Evolutionary conservation across 2,888 invertebrate genomes (phyloP).

Genomic region (Lobophora halterata): DNA sequence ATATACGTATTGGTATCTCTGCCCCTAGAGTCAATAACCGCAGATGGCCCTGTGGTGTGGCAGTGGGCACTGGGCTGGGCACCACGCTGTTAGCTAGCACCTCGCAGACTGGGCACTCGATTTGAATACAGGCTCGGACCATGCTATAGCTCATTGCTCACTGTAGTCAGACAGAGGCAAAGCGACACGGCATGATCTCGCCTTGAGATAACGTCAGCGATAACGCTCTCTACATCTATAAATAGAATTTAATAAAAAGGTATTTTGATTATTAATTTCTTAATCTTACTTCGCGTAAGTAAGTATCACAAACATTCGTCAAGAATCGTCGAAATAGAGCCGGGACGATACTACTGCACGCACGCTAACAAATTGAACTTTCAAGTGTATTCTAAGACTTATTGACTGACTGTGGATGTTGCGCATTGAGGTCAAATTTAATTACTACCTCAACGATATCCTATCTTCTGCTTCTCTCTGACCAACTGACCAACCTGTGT

Average conservation of each 20-base stretch:
- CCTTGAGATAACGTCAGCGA: slow-evolving; percentile 75
- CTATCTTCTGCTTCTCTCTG: too few relatives aligned
- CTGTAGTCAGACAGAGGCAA: slow-evolving; percentile 32
- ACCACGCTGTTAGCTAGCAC: slow-evolving; percentile 23
- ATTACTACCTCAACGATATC: too few relatives aligned
- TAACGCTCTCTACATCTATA: slow-evolving; percentile 68
- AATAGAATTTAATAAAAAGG: slow-evolving; percentile 74
- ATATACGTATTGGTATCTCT: slow-evolving; percentile 30
- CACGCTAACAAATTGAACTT: too few relatives aligned
- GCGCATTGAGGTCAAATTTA: too few relatives aligned
- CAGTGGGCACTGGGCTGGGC: slow-evolving; percentile 19
- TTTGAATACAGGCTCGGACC: slow-evolving; percentile 26
- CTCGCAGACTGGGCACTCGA: slow-evolving; percentile 32
- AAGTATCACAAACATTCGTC: slow-evolving; percentile 26
- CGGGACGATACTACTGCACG: neutral
- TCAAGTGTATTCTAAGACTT: too few relatives aligned
- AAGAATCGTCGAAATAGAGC: slow-evolving; percentile 14
- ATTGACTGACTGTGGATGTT: too few relatives aligned
- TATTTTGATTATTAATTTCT: slow-evolving; percentile 61
- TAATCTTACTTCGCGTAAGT: slow-evolving; percentile 52
- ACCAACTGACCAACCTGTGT: too few relatives aligned
- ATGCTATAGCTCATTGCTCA: too few relatives aligned
- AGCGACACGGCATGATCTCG: slow-evolving; percentile 52
- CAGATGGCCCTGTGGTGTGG: slow-evolving; percentile 31
- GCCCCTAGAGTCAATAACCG: slow-evolving; percentile 42